phyloP scores from a whole-genome alignment of 2,113 vertebrate genomes.

The Python bivittatus region DNA sequence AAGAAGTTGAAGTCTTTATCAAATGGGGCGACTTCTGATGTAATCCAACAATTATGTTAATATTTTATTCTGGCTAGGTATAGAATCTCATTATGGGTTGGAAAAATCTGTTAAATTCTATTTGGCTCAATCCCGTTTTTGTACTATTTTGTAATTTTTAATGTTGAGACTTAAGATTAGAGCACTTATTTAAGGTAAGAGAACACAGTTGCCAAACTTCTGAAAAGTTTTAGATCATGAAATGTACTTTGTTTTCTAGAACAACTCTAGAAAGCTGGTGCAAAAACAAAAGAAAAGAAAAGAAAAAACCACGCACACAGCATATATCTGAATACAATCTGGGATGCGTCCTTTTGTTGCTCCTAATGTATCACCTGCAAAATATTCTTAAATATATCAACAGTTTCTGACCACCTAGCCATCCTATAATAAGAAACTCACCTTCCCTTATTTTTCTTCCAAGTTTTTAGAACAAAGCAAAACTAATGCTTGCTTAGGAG shows the following conservation, averaged over 20 bases:
- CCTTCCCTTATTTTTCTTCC: not conserved
- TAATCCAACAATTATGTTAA: not conserved
- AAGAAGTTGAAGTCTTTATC: not conserved
- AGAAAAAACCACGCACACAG: not conserved
- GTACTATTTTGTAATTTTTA: not conserved
- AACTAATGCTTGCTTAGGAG: not conserved
- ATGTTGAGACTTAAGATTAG: not conserved
- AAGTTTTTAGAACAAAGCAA: not conserved
- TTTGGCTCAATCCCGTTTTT: not conserved
- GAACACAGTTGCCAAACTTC: not conserved
- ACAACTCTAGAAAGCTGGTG: not conserved
- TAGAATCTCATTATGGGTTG: not conserved
- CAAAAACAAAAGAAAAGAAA: too few species aligned
- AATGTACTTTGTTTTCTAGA: not conserved
- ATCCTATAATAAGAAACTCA: not conserved
- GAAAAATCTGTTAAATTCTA: not conserved
- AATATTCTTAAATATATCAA: not conserved
- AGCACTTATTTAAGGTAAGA: not conserved
- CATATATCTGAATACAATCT: not conserved
- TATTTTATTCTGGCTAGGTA: not conserved
- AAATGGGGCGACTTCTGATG: not conserved
- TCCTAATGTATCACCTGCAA: not conserved
- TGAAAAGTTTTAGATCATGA: not conserved
- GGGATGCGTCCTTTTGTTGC: not conserved
- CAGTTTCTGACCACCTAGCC: not conserved